A percentile compares a stretch with the other conserved stretches of the same genome.
Conservation (phyloP, 2,113 vertebrate genomes). For the Pterocles burchelli region DNA sequence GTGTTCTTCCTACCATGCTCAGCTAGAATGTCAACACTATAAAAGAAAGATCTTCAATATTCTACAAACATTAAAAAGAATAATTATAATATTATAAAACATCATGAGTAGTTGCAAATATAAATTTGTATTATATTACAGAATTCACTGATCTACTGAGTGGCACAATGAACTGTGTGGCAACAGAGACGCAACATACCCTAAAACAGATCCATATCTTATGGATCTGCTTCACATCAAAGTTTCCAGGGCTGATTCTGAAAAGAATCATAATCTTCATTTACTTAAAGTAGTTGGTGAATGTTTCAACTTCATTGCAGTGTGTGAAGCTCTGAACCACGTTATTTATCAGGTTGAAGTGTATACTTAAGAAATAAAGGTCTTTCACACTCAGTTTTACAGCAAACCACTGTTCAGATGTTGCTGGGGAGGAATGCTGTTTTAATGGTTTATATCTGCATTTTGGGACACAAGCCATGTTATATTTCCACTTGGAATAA, state of each 20-base stretch:
- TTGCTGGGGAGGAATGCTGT: neutral
- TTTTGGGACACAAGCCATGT: neutral
- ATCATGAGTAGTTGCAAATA: neutral
- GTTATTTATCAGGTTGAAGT: neutral
- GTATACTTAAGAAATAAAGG: neutral
- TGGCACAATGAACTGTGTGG: neutral
- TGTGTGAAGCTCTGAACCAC: neutral
- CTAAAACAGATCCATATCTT: neutral
- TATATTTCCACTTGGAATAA: neutral
- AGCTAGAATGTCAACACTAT: neutral
- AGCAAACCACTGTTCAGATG: neutral
- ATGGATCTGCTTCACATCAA: neutral
- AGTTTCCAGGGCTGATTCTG: neutral
- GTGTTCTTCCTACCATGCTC: neutral
- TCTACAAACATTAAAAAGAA: neutral
- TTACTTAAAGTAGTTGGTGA: neutral
- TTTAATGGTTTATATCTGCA: conserved; percentile 34
- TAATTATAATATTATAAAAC: neutral
- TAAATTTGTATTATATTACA: neutral
- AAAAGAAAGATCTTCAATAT: neutral
- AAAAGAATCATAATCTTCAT: neutral
- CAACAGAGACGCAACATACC: neutral
- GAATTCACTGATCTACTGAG: neutral
- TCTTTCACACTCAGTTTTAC: neutral
- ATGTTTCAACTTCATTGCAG: neutral